Evolutionary conservation across 2,888 invertebrate species (phyloP).

Genomic region (Xylophagus ater): DNA sequence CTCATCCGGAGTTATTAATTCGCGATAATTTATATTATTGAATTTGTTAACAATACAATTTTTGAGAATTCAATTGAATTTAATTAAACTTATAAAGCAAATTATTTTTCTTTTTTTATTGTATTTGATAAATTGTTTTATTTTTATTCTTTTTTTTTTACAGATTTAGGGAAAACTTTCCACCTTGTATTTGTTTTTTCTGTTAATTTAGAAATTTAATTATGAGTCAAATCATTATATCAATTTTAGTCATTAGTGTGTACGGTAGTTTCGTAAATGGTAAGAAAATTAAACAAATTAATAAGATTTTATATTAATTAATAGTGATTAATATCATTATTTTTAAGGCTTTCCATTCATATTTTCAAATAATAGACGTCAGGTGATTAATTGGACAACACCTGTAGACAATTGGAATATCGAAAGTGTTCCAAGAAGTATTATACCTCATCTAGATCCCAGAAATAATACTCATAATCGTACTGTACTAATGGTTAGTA

Average conservation of each 20-base stretch:
- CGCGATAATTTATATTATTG: too few relatives aligned
- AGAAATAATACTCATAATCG: slow-evolving; percentile 28
- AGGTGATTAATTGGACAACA: slow-evolving; percentile 32
- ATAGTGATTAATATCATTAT: background rate
- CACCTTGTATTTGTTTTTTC: too few relatives aligned
- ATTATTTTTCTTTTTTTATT: too few relatives aligned
- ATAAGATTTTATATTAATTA: background rate
- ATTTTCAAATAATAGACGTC: slow-evolving; percentile 22
- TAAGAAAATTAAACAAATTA: slow-evolving; percentile 7
- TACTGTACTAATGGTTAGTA: slow-evolving; percentile 22
- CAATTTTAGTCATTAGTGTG: slow-evolving; percentile 16
- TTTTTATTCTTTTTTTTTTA: too few relatives aligned
- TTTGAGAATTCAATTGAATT: too few relatives aligned
- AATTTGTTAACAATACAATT: too few relatives aligned
- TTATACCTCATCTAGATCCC: slow-evolving; percentile 32
- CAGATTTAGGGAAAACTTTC: too few relatives aligned
- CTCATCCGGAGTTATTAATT: too few relatives aligned
- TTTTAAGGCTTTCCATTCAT: slow-evolving; percentile 29
- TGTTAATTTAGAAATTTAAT: too few relatives aligned
- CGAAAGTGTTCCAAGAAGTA: slow-evolving; percentile 33
- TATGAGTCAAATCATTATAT: slow-evolving; percentile 11
- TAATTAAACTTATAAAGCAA: too few relatives aligned
- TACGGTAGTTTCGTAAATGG: slow-evolving; percentile 16
- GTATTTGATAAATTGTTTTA: too few relatives aligned
- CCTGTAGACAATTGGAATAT: slow-evolving; percentile 34